phyloP scores from a whole-genome alignment of 1,140 invertebrate genomes.

The Ephestia elutella region DNA sequence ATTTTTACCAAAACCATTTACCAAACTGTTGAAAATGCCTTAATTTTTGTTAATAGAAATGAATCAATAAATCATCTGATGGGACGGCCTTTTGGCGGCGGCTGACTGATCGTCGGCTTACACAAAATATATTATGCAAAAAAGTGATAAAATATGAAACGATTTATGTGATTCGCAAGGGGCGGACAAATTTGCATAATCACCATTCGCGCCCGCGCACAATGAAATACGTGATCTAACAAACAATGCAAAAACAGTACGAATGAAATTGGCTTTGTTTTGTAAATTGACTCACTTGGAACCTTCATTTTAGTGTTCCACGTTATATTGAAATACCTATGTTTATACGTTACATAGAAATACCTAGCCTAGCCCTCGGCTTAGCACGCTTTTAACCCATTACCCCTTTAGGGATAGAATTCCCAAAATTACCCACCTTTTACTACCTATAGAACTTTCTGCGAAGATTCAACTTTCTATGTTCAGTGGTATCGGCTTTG shows the following conservation, averaged over 20 bases:
- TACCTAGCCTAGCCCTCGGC: no score
- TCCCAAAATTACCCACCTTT: no score
- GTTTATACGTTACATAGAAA: no score
- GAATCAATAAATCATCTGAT: slow-evolving; percentile 33
- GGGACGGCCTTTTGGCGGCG: slow-evolving; percentile 28
- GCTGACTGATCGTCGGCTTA: slow-evolving; percentile 37
- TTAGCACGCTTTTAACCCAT: no score
- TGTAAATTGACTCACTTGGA: neutral
- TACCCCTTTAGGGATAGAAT: no score
- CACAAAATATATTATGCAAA: slow-evolving; percentile 47
- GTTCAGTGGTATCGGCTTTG: no score
- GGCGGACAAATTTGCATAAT: slow-evolving; percentile 49
- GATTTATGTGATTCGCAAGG: slow-evolving; percentile 52
- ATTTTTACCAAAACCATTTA: no score
- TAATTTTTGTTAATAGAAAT: neutral
- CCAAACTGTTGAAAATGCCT: neutral
- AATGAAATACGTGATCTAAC: slow-evolving; percentile 48
- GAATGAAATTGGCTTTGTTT: slow-evolving; percentile 12
- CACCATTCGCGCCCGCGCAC: slow-evolving; percentile 33
- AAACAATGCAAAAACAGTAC: slow-evolving; percentile 26
- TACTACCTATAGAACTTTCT: no score
- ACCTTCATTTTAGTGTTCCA: neutral
- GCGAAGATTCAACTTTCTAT: no score
- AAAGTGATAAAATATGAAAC: slow-evolving; percentile 57
- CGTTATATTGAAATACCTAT: no score